phyloP scores from a whole-genome alignment of 37 sponge, comb jelly and placozoan species.

The Hormiphora californensis region DNA sequence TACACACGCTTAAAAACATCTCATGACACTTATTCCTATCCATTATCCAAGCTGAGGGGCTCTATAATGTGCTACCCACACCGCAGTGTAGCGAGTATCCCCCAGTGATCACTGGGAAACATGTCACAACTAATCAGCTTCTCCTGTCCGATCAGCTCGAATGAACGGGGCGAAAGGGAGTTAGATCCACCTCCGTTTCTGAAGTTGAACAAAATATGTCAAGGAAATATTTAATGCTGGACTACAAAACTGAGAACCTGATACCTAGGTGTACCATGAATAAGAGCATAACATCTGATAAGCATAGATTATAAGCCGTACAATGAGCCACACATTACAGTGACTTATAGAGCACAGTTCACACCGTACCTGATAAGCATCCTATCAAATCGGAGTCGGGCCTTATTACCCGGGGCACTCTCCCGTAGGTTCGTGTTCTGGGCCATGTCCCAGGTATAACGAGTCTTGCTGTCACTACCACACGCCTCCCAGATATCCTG shows the following conservation, averaged over 20 bases:
- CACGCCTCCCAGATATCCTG: conserved; percentile 17
- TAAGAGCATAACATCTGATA: no score
- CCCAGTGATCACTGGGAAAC: conserved; percentile 51
- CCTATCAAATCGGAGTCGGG: conserved; percentile 39
- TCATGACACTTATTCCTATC: no score
- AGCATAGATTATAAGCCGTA: no score
- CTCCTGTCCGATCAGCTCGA: background rate
- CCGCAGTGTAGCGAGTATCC: background rate
- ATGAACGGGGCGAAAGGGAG: background rate
- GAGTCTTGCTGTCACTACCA: background rate
- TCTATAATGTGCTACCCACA: no score
- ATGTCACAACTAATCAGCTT: conserved; percentile 6
- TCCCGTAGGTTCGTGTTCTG: background rate
- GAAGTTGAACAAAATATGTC: background rate
- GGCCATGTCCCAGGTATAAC: conserved; percentile 26
- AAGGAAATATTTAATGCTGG: no score
- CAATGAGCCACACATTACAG: no score
- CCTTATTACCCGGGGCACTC: background rate
- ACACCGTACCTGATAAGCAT: conserved; percentile 24
- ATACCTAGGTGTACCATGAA: no score
- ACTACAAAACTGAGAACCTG: no score
- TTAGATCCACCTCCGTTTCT: conserved; percentile 4
- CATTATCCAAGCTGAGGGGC: no score
- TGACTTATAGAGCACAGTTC: no score
- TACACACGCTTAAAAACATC: no score